Evolutionary conservation across 2,113 vertebrate species (phyloP).

Genomic region (Microcebus tavaratra): DNA sequence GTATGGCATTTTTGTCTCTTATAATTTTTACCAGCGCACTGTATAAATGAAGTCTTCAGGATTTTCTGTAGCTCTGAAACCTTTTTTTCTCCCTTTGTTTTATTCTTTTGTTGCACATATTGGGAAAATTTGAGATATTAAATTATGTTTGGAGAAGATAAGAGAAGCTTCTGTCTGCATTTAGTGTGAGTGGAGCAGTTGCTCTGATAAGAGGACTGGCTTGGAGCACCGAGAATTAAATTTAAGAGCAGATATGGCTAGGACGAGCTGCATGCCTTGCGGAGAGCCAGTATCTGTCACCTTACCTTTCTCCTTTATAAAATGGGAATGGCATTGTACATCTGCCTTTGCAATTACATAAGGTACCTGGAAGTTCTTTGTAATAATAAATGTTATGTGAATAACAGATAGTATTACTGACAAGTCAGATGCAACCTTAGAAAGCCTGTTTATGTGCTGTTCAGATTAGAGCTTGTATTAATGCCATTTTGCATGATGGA

Average conservation of each 20-base stretch:
- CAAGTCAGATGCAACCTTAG: rapidly evolving
- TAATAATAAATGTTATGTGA: background rate
- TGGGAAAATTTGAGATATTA: background rate
- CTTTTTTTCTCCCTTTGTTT: background rate
- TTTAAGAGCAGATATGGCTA: too few relatives aligned
- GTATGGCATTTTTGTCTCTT: slow-evolving; percentile 75
- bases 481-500: background rate
- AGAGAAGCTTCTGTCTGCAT: background rate
- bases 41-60: background rate
- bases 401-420: background rate
- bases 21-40: rapidly evolving
- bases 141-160: background rate
- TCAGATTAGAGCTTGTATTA: background rate
- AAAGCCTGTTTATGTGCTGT: background rate
- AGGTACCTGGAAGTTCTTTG: background rate
- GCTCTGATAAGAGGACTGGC: background rate
- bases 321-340: background rate
- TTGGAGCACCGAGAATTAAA: rapidly evolving
- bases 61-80: background rate
- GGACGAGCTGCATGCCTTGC: rapidly evolving
- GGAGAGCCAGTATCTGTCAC: background rate
- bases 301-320: background rate
- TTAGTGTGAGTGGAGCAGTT: rapidly evolving
- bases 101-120: background rate
- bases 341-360: background rate